These are phyloP conservation scores for Sorex maritimensis DNA, from an alignment of 2,797 vertebrate species.

Conservation along the genomic window DNA sequence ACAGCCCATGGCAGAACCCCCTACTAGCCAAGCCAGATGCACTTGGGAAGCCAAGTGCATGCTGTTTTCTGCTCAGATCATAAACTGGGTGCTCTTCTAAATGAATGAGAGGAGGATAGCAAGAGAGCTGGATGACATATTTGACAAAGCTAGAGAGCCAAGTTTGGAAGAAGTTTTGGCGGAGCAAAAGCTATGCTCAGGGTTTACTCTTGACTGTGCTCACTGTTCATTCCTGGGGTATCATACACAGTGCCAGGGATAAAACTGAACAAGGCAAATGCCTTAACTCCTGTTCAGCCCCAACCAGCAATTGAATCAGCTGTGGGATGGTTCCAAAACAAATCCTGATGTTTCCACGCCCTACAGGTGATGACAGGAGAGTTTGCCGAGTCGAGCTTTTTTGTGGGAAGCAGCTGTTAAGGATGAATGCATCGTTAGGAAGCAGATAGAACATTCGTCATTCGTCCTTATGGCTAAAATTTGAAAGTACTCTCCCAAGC, in stretches of 20 bases:
- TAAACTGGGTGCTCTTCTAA: background rate
- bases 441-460: constrained; percentile 49
- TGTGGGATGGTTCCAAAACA: constrained; percentile 1
- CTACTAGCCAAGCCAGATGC: too few relatives aligned
- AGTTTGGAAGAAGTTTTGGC: too few relatives aligned
- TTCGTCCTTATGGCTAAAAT: background rate
- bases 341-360: background rate
- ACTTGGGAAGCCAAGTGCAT: background rate
- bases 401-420: too few relatives aligned
- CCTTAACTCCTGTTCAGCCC: too few relatives aligned
- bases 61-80: background rate
- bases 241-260: too few relatives aligned
- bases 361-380: background rate
- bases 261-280: too few relatives aligned
- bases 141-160: background rate
- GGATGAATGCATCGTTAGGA: too few relatives aligned
- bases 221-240: too few relatives aligned
- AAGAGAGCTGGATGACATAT: background rate
- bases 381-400: too few relatives aligned
- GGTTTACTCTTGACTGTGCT: too few relatives aligned
- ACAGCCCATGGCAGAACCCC: too few relatives aligned
- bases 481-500: background rate
- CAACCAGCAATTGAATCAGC: constrained; percentile 44
- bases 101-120: background rate
- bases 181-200: too few relatives aligned